phyloP scores from a whole-genome alignment of 2,888 invertebrate genomes.

The Achlya flavicornis region DNA sequence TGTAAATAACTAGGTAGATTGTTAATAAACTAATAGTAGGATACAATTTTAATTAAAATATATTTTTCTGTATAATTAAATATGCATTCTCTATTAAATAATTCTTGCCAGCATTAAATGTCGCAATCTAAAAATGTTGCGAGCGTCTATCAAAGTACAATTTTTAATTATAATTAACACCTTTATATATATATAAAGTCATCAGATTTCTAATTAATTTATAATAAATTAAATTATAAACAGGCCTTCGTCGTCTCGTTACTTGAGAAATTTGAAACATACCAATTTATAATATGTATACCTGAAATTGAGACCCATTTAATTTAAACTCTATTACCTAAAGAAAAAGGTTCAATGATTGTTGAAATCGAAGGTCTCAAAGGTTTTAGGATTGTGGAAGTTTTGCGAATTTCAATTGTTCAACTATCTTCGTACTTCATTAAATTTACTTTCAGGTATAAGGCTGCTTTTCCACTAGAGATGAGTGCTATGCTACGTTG shows the following conservation, averaged over 20 bases:
- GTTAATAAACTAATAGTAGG: too few species aligned
- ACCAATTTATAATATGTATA: background rate
- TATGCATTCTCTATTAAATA: background rate
- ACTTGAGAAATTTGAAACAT: background rate
- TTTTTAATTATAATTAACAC: conserved; percentile 15
- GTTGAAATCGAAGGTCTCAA: background rate
- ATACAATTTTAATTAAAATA: too few species aligned
- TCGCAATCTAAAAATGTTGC: background rate
- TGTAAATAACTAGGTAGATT: too few species aligned
- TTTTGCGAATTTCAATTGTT: background rate
- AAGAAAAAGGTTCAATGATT: background rate
- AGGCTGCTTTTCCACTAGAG: too few species aligned
- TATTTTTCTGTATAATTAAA: too few species aligned
- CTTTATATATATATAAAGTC: conserved; percentile 11
- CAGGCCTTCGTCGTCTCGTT: background rate
- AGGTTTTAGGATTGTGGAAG: background rate
- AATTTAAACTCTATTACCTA: background rate
- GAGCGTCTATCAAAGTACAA: background rate
- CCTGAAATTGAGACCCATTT: background rate
- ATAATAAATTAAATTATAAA: conserved; percentile 12
- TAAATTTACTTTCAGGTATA: too few species aligned
- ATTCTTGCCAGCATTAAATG: background rate
- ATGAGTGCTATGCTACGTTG: too few species aligned
- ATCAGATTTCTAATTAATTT: conserved; percentile 13
- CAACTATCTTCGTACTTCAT: background rate